Conservation (phyloP, 2,797 vertebrate species). For the Dermochelys coriacea region DNA sequence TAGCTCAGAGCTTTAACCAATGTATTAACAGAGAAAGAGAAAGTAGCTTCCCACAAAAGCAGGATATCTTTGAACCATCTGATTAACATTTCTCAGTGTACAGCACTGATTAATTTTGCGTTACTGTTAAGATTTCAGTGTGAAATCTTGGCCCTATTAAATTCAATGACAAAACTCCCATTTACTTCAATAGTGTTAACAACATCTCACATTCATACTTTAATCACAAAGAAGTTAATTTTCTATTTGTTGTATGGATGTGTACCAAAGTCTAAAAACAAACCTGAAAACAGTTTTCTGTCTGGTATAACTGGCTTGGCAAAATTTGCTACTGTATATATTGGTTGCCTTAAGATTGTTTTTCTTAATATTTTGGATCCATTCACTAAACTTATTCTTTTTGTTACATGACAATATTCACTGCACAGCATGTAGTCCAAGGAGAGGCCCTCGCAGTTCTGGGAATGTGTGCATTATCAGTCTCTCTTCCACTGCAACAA, state of each 20-base stretch:
- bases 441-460: neutral
- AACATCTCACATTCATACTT: neutral
- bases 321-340: neutral
- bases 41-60: neutral
- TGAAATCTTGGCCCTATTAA: neutral
- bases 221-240: neutral
- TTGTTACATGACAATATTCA: neutral
- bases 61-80: neutral
- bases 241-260: neutral
- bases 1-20: neutral
- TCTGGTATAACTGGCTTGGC: neutral
- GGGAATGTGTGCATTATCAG: neutral
- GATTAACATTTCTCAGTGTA: neutral
- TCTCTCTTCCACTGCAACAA: neutral
- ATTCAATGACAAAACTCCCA: neutral
- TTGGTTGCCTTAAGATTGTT: neutral
- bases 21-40: neutral
- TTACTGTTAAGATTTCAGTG: neutral
- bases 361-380: neutral
- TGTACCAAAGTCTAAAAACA: neutral
- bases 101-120: neutral
- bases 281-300: neutral
- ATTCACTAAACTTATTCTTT: rapidly evolving
- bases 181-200: neutral
- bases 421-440: rapidly evolving